Evolutionary conservation across 2,797 vertebrate species (phyloP).

Genomic region (Sebastes trivittatus): DNA sequence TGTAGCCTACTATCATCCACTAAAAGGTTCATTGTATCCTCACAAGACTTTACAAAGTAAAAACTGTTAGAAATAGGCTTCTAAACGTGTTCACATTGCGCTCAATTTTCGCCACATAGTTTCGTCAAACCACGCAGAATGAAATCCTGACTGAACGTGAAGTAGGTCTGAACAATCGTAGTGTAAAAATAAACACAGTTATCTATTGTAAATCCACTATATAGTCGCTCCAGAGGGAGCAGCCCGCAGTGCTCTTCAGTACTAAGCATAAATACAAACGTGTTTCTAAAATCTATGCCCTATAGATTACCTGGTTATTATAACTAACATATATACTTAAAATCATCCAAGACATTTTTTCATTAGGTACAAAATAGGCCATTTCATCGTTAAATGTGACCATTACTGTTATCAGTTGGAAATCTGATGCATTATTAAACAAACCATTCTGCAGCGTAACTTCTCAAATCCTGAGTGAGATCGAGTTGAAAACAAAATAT

Average conservation of each 20-base stretch:
- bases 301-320: conserved; percentile 58
- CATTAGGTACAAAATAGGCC: too few species aligned
- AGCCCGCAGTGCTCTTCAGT: conserved; percentile 47
- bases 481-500: conserved; percentile 73
- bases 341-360: too few species aligned
- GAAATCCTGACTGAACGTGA: not conserved
- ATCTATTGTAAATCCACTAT: not conserved
- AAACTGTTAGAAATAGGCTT: not conserved
- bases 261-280: conserved; percentile 94
- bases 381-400: too few species aligned
- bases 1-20: not conserved
- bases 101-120: not conserved
- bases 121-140: not conserved
- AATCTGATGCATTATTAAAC: conserved; percentile 76
- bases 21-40: not conserved
- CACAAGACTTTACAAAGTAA: not conserved
- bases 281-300: conserved; percentile 90
- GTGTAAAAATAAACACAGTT: not conserved
- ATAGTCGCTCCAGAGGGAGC: not conserved
- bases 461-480: conserved; percentile 89
- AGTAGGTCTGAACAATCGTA: not conserved
- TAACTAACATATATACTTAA: too few species aligned
- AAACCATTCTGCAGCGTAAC: conserved; percentile 86
- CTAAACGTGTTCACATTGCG: not conserved
- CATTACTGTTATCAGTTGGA: conserved; percentile 76